Percentiles rank a stretch among this genome's conserved stretches.
Evolutionary conservation across 2,797 vertebrate genomes (phyloP).

Genomic region (Anisognathus igniventris): DNA sequence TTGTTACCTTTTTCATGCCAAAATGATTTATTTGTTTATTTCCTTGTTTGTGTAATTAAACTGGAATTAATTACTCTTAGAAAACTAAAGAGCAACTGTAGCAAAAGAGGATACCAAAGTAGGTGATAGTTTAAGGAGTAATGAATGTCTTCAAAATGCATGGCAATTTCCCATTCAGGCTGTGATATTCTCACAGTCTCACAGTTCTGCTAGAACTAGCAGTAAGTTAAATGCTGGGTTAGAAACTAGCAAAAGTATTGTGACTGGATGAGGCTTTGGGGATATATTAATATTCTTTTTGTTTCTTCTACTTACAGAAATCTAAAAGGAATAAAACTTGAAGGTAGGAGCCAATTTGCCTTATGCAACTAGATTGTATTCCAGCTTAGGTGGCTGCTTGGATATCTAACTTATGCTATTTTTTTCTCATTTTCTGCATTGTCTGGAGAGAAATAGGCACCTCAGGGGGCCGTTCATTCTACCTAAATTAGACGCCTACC

Average conservation of each 20-base stretch:
- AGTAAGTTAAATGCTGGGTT: background rate
- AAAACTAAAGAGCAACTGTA: slow-evolving; percentile 26
- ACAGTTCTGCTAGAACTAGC: background rate
- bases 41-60: slow-evolving; percentile 40
- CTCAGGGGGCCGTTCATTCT: background rate
- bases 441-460: background rate
- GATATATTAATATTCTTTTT: background rate
- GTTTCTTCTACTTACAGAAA: background rate
- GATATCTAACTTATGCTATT: background rate
- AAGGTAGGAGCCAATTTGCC: background rate
- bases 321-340: background rate
- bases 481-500: background rate
- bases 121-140: background rate
- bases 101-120: background rate
- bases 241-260: background rate
- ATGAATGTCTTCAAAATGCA: background rate
- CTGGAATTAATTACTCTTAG: slow-evolving; percentile 24
- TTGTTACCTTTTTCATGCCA: background rate
- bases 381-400: background rate
- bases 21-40: slow-evolving; percentile 51
- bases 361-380: background rate
- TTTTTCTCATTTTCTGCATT: background rate
- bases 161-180: background rate
- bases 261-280: background rate
- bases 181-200: background rate